A percentile compares a stretch with the other conserved stretches of the same genome.
These are phyloP conservation scores for Hippoglossus hippoglossus DNA, from an alignment of 2,797 vertebrate species.

Conservation along the genomic window DNA sequence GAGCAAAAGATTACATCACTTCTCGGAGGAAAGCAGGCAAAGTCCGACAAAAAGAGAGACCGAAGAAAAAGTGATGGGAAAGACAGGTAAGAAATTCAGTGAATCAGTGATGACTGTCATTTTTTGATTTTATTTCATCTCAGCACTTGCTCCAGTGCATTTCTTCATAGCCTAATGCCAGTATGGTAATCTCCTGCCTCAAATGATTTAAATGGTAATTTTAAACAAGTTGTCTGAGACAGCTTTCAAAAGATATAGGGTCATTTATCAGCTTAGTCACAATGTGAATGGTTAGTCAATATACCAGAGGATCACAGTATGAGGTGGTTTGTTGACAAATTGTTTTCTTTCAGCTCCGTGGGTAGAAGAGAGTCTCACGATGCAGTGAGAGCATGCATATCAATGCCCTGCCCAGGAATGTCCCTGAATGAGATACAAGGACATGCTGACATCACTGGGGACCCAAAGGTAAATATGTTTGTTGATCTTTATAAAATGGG, in stretches of 20 bases:
- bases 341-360: slow-evolving; percentile 87
- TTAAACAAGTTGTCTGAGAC: slow-evolving; percentile 73
- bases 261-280: slow-evolving; percentile 86
- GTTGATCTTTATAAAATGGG: background rate
- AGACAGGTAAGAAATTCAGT: slow-evolving; percentile 75
- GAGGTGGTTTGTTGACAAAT: slow-evolving; percentile 85
- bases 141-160: slow-evolving; percentile 41
- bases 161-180: slow-evolving; percentile 67
- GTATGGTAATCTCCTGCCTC: slow-evolving; percentile 73
- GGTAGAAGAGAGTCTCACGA: slow-evolving; percentile 89
- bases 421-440: slow-evolving; percentile 85
- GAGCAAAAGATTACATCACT: slow-evolving; percentile 87
- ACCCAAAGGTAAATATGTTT: slow-evolving; percentile 84
- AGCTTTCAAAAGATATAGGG: slow-evolving; percentile 78
- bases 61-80: slow-evolving; percentile 88
- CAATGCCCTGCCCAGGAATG: slow-evolving; percentile 89
- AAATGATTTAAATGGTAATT: slow-evolving; percentile 76
- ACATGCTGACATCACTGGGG: slow-evolving; percentile 82
- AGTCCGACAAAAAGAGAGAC: slow-evolving; percentile 89
- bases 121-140: slow-evolving; percentile 43
- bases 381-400: slow-evolving; percentile 85
- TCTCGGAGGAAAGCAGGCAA: slow-evolving; percentile 88
- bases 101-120: background rate
- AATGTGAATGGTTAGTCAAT: slow-evolving; percentile 87
- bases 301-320: slow-evolving; percentile 82